These are phyloP conservation scores for Parthenolecanium corni DNA, from an alignment of 2,888 invertebrate genomes.

Conservation along the genomic window DNA sequence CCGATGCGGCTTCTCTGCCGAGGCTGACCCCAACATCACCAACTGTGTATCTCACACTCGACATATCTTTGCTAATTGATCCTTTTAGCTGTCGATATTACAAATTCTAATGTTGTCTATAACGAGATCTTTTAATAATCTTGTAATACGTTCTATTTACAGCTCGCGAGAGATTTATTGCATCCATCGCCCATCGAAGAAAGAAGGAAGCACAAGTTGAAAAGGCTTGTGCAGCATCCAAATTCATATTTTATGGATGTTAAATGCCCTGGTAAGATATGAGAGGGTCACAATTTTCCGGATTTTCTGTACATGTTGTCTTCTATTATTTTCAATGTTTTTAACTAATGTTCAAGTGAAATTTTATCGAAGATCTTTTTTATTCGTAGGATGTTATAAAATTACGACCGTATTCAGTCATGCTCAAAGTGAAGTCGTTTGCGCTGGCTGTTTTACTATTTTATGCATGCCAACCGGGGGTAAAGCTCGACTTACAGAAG, in stretches of 20 bases:
- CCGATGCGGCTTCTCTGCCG: no score
- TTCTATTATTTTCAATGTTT: no score
- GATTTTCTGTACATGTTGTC: no score
- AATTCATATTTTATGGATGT: slow-evolving; percentile 99
- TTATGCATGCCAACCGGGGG: slow-evolving; percentile 98
- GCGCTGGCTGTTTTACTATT: slow-evolving; percentile 96
- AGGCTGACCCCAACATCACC: no score
- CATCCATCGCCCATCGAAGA: slow-evolving; percentile 93
- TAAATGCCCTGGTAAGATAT: slow-evolving; percentile 83
- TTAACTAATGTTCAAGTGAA: no score
- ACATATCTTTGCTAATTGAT: no score
- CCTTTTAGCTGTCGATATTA: no score
- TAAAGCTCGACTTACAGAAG: slow-evolving; percentile 96
- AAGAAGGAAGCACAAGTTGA: slow-evolving; percentile 90
- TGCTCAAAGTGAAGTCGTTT: slow-evolving; percentile 96
- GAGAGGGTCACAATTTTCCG: no score
- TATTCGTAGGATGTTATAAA: slow-evolving; percentile 76
- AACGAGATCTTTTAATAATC: no score
- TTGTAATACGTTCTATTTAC: no score
- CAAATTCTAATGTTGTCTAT: no score
- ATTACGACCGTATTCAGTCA: slow-evolving; percentile 99
- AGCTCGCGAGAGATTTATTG: slow-evolving; percentile 88
- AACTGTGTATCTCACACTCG: no score
- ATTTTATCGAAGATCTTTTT: neutral
- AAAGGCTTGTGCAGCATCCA: slow-evolving; percentile 96